These are phyloP conservation scores for Catonia carolina DNA, from an alignment of 2,888 invertebrate species.

Conservation along the genomic window DNA sequence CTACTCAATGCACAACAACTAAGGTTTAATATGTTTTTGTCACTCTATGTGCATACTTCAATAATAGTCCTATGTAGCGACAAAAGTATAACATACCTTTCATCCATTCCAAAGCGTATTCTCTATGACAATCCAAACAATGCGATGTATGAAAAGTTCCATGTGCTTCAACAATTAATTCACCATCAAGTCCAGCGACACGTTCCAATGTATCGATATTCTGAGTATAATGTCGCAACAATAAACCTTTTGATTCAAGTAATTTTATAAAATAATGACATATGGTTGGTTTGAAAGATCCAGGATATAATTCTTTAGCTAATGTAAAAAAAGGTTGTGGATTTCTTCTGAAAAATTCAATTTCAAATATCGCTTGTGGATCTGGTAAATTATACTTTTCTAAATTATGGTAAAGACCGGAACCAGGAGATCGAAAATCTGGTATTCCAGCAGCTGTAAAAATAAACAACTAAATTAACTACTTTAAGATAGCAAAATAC, in stretches of 20 bases:
- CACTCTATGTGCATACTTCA: too few relatives aligned
- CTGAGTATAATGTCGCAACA: constrained; percentile 43
- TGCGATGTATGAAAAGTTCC: constrained; percentile 87
- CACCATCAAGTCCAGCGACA: constrained; percentile 71
- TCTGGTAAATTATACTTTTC: constrained; percentile 85
- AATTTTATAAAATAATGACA: constrained; percentile 87
- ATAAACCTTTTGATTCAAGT: constrained; percentile 66
- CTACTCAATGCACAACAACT: too few relatives aligned
- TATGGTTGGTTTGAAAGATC: constrained; percentile 78
- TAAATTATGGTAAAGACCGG: constrained; percentile 86
- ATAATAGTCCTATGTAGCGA: too few relatives aligned
- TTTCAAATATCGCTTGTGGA: constrained; percentile 88
- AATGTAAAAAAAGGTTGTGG: constrained; percentile 89
- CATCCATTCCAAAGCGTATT: constrained; percentile 75
- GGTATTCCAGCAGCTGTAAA: constrained; percentile 87
- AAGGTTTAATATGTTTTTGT: too few relatives aligned
- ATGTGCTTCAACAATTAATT: constrained; percentile 89
- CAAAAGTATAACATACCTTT: constrained; percentile 67
- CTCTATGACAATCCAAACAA: constrained; percentile 67
- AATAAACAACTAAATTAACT: constrained; percentile 13
- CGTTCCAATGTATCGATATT: constrained; percentile 93
- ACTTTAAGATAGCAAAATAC: not conserved
- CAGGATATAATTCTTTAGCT: constrained; percentile 84
- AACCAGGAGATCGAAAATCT: constrained; percentile 88
- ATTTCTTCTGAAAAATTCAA: constrained; percentile 77